These are phyloP conservation scores for Pseudopodoces humilis DNA, from an alignment of 2,113 vertebrate genomes.

Conservation along the genomic window DNA sequence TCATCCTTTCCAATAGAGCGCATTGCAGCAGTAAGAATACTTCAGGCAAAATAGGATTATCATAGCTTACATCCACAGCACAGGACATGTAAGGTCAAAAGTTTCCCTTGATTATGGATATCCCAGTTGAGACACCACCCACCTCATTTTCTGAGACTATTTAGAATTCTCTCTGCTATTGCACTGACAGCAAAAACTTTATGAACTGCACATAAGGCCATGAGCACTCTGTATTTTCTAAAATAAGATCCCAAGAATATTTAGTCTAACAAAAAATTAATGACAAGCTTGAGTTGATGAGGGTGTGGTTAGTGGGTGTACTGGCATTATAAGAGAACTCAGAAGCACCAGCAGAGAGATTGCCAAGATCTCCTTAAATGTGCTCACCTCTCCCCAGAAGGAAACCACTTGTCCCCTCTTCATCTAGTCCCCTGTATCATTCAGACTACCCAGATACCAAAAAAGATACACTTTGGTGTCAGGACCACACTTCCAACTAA, in stretches of 20 bases:
- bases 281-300: background rate
- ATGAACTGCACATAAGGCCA: background rate
- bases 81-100: conserved; percentile 4
- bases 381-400: background rate
- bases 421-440: background rate
- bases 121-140: background rate
- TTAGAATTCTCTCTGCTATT: background rate
- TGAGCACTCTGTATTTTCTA: background rate
- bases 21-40: background rate
- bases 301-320: background rate
- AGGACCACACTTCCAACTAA: background rate
- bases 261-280: background rate
- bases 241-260: background rate
- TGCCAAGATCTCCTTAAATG: background rate
- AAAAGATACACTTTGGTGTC: background rate
- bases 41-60: conserved; percentile 18
- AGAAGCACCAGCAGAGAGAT: background rate
- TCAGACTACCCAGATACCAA: background rate
- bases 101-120: background rate
- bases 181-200: background rate
- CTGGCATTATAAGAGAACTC: background rate
- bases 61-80: background rate
- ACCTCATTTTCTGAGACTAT: background rate
- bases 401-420: background rate
- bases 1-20: background rate